Base-by-base conservation (phyloP, 2,113 vertebrate species). In the Fregetta grallaria region DNA sequence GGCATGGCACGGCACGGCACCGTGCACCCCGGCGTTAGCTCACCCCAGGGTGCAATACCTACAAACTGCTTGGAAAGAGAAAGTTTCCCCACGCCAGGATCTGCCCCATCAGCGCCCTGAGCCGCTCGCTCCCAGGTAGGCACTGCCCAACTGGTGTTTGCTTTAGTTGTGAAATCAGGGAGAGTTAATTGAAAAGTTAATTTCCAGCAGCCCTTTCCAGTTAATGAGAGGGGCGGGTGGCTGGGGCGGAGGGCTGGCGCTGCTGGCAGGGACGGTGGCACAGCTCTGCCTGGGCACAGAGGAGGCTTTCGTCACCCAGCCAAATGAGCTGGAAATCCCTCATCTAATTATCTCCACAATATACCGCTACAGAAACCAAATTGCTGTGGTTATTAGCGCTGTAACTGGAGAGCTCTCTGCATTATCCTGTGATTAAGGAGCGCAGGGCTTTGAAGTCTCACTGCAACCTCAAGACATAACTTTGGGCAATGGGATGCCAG, bases 271-370 rank as follows among this genome's bases (percentile, higher is more conserved):
- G 67, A 34, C 0, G 2, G n/a, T n/a, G 59, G 68, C 89, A 65
- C 49, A 29, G 75, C 72, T 86, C 58, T 76, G 88, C 53, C 81
- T 19, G 15, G 34, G 75, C 26, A 4, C n/a, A 44, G 61, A 27
- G 73, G 55, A 59, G 52, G 5, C 58, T 74, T 50, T 73, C 47
- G 10, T 78, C 45, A 4, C 20, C 5, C 53, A 29, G 78, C 79
- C 75, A 29, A 45, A 49, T 4, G 29, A 81, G 86, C 71, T 91
- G 90, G 91, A 85, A 96, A 95, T 96, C 94, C 91, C 85, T 83
- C 59, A 9, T 29, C 90, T 52, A 59, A 95, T 96, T 88, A 93
- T 77, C 88, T 67, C 42, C 87, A 58, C 88, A 50, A 63, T 56
- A 11, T 45, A 29, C 40, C 0, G 2, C 47, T 29, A 18, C 66